Evolutionary conservation across 2,113 vertebrate species (phyloP).

Genomic region (Dasyurus viverrinus): DNA sequence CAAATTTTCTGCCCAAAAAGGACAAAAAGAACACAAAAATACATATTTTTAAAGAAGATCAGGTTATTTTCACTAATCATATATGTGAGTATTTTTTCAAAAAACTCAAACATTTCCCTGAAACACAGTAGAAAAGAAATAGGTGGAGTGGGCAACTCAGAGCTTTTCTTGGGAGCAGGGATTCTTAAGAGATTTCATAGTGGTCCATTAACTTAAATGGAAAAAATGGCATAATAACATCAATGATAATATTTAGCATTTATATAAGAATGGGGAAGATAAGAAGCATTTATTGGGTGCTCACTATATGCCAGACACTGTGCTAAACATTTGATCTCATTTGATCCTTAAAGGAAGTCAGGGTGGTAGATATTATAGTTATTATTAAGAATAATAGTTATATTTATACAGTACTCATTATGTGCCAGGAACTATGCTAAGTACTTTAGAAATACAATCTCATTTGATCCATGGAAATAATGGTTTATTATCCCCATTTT

Average conservation of each 20-base stretch:
- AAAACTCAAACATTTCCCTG: conserved; percentile 23
- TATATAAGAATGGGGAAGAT: neutral
- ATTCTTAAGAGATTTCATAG: neutral
- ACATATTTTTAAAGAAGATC: conserved; percentile 53
- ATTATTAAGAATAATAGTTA: no score
- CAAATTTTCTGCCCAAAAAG: conserved; percentile 65
- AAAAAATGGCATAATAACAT: neutral
- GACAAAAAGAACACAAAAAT: conserved; percentile 24
- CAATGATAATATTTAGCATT: neutral
- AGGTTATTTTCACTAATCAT: conserved; percentile 72
- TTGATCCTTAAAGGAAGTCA: no score
- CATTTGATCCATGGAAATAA: neutral
- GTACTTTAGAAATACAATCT: neutral
- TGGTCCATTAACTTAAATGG: neutral
- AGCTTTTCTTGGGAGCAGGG: neutral
- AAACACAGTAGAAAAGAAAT: neutral
- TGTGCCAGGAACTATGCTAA: neutral
- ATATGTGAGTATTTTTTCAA: neutral
- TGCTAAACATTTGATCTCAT: no score
- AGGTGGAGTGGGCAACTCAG: neutral
- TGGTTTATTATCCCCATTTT: neutral
- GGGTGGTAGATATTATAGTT: no score
- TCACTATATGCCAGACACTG: no score
- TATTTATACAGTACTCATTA: neutral
- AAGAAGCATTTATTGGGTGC: neutral